phyloP scores from a whole-genome alignment of 2,113 vertebrate species.

The Tiliqua scincoides region DNA sequence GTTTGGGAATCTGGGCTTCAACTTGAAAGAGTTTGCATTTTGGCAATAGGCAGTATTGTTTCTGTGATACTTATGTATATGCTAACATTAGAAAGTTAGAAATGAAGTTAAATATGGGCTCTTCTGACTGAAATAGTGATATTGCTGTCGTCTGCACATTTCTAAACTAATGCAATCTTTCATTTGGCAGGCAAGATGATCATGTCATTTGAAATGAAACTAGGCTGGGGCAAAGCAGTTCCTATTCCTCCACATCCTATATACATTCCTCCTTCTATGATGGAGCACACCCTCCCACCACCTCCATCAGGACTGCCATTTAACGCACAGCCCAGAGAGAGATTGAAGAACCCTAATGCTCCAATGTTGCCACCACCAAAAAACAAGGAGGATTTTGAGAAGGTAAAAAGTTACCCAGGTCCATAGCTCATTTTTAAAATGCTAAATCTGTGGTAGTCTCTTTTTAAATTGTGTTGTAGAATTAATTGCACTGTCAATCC shows the following conservation, averaged over 20 bases:
- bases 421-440: constrained; percentile 74
- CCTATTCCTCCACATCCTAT: constrained; percentile 98
- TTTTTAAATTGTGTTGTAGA: constrained; percentile 71
- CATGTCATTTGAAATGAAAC: constrained; percentile 99
- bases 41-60: not conserved
- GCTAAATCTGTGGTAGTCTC: constrained; percentile 76
- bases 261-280: constrained; percentile 99
- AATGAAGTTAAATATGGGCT: not conserved
- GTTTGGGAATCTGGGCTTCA: not conserved
- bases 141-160: too few relatives aligned
- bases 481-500: constrained; percentile 72
- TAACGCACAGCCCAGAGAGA: constrained; percentile 96
- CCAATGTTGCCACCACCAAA: constrained; percentile 94
- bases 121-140: not conserved
- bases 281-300: constrained; percentile 97
- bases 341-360: constrained; percentile 95
- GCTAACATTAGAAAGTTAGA: not conserved
- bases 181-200: constrained; percentile 92
- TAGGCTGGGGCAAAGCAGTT: constrained; percentile 99
- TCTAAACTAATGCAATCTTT: constrained; percentile 13
- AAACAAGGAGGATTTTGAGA: constrained; percentile 99
- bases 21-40: not conserved
- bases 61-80: not conserved
- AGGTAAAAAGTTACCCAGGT: constrained; percentile 87
- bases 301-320: constrained; percentile 98